These are phyloP conservation scores for Muscina levida DNA, from an alignment of 2,888 invertebrate genomes.

Conservation along the genomic window DNA sequence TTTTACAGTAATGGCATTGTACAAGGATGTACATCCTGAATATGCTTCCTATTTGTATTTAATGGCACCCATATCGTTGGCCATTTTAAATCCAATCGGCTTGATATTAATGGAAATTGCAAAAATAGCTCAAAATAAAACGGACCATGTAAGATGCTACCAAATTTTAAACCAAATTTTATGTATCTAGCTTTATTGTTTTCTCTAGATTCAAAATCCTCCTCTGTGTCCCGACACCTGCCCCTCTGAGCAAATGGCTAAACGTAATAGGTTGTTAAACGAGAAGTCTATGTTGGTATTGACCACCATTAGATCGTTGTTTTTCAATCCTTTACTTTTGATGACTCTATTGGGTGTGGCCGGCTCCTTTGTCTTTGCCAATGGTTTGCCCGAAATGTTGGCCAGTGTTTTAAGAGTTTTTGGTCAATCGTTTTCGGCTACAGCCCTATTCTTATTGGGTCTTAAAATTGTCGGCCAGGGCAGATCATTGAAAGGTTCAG, in stretches of 20 bases:
- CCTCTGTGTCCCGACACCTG: constrained; percentile 76
- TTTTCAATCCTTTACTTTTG: constrained; percentile 92
- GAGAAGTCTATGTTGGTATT: constrained; percentile 74
- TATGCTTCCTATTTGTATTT: constrained; percentile 94
- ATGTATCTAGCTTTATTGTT: constrained; percentile 6
- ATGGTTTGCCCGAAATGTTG: constrained; percentile 88
- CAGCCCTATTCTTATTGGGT: constrained; percentile 94
- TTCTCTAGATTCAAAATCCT: constrained; percentile 68
- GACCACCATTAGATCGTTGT: constrained; percentile 85
- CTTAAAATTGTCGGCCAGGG: constrained; percentile 96
- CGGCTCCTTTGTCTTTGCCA: constrained; percentile 90
- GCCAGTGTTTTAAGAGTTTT: constrained; percentile 89
- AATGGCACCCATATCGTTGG: constrained; percentile 95
- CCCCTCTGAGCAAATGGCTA: constrained; percentile 72
- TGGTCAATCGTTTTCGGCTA: constrained; percentile 94
- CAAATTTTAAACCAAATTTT: not conserved
- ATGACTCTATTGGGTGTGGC: constrained; percentile 95
- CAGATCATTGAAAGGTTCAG: constrained; percentile 87
- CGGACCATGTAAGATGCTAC: constrained; percentile 70
- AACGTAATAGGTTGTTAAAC: constrained; percentile 72
- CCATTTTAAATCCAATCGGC: constrained; percentile 94
- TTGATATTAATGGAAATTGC: constrained; percentile 93
- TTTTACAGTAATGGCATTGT: constrained; percentile 88
- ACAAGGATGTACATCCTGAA: constrained; percentile 91
- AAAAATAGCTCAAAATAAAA: constrained; percentile 78